Percentiles rank a stretch among this genome's conserved stretches.
phyloP scores from a whole-genome alignment of 2,888 invertebrate genomes.

The Amphimallon solstitiale region DNA sequence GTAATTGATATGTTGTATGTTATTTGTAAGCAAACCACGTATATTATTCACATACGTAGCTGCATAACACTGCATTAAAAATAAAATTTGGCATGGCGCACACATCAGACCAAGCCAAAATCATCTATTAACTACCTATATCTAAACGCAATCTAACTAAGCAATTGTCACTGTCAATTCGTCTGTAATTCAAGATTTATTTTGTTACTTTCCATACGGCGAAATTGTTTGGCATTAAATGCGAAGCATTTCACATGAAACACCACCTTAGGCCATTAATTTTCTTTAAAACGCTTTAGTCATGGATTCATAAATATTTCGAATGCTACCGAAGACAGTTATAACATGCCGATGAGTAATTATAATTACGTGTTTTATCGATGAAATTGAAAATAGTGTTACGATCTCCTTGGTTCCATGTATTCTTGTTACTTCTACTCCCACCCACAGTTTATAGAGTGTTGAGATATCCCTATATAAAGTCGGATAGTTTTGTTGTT shows the following conservation, averaged over 20 bases:
- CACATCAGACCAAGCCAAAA: not conserved
- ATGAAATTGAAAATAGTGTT: not conserved
- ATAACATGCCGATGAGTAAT: slow-evolving; percentile 16
- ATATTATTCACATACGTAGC: not conserved
- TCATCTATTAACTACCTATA: not conserved
- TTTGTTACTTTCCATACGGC: not conserved
- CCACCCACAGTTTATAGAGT: not conserved
- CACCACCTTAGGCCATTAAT: slow-evolving; percentile 5
- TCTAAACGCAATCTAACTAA: not conserved
- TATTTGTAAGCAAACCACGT: no score
- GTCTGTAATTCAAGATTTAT: slow-evolving; percentile 1
- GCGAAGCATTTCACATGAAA: slow-evolving; percentile 5
- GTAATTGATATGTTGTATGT: no score
- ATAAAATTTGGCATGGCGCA: slow-evolving; percentile 22
- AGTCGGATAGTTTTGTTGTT: not conserved
- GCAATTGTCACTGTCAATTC: slow-evolving; percentile 2
- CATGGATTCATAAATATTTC: slow-evolving; percentile 21
- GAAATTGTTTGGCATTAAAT: slow-evolving; percentile 21
- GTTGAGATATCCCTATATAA: slow-evolving; percentile 8
- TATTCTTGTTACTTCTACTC: not conserved
- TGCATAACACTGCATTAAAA: slow-evolving; percentile 27
- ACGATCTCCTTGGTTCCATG: not conserved
- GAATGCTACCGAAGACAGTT: not conserved
- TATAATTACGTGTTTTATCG: not conserved
- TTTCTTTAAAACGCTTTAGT: not conserved